These are phyloP conservation scores for Steatornis caripensis DNA, from an alignment of 2,113 vertebrate genomes.

Conservation along the genomic window DNA sequence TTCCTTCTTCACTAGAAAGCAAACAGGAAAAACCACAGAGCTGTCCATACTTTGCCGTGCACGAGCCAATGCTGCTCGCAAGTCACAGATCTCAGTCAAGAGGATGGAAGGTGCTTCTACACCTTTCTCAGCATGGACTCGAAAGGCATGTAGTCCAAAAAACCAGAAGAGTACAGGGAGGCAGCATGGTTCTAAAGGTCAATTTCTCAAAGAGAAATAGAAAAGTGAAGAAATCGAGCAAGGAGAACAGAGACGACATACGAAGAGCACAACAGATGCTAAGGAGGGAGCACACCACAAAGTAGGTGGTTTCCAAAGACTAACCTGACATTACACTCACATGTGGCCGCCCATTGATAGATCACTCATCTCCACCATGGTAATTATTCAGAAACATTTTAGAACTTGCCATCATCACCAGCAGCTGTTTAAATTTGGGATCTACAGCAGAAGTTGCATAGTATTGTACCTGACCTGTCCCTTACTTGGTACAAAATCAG, in stretches of 20 bases:
- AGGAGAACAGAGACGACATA: background rate
- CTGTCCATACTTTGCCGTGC: background rate
- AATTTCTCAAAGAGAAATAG: background rate
- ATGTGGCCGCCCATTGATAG: background rate
- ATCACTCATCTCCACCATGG: background rate
- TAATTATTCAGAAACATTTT: background rate
- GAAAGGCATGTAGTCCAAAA: rapidly evolving
- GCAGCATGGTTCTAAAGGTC: background rate
- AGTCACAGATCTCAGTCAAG: background rate
- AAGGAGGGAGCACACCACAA: background rate
- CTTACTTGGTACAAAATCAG: background rate
- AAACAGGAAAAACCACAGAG: background rate
- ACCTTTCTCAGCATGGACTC: background rate
- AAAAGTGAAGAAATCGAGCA: background rate
- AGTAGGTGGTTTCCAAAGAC: background rate
- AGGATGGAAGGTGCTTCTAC: background rate
- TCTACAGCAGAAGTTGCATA: background rate
- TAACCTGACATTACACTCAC: background rate
- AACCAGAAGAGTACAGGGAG: background rate
- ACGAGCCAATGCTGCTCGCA: background rate
- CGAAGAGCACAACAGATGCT: background rate
- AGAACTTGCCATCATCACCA: background rate
- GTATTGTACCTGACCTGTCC: background rate
- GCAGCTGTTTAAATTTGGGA: background rate
- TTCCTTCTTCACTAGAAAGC: background rate